phyloP scores from a whole-genome alignment of 2,797 vertebrate species.

The Accipiter fasciatus region DNA sequence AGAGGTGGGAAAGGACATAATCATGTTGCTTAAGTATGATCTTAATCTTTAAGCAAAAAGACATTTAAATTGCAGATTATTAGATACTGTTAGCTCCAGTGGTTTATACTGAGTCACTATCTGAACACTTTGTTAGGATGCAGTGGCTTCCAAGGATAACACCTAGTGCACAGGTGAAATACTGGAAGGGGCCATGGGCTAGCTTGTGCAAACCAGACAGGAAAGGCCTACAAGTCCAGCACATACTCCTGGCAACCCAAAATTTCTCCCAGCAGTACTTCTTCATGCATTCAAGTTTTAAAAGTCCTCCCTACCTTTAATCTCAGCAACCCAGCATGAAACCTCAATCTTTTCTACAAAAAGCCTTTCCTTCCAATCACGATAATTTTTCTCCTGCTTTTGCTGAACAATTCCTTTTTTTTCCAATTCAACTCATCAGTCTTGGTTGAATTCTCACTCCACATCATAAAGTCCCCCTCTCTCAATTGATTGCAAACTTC shows the following conservation, averaged over 20 bases:
- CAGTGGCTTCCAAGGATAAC: background rate
- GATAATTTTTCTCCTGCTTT: background rate
- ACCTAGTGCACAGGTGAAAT: background rate
- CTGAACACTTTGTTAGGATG: background rate
- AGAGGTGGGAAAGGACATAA: constrained; percentile 11
- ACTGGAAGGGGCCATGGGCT: background rate
- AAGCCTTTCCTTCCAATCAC: background rate
- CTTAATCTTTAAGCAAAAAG: constrained; percentile 27
- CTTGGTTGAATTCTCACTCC: background rate
- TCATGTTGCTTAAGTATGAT: background rate
- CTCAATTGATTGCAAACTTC: background rate
- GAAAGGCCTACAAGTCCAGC: background rate
- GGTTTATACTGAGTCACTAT: background rate
- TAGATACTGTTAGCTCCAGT: background rate
- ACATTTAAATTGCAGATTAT: background rate
- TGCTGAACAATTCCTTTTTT: background rate
- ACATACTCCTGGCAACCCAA: background rate
- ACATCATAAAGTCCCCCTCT: background rate
- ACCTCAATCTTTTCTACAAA: background rate
- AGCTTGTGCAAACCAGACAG: background rate
- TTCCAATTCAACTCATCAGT: background rate
- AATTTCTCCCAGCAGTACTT: background rate
- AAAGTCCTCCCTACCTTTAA: background rate
- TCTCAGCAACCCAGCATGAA: background rate
- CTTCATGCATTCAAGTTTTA: background rate